Evolutionary conservation across 2,113 vertebrate species (phyloP), one percentile per base, ranked within the genome.

Genomic region (Andinoacara biseriatus): DNA sequence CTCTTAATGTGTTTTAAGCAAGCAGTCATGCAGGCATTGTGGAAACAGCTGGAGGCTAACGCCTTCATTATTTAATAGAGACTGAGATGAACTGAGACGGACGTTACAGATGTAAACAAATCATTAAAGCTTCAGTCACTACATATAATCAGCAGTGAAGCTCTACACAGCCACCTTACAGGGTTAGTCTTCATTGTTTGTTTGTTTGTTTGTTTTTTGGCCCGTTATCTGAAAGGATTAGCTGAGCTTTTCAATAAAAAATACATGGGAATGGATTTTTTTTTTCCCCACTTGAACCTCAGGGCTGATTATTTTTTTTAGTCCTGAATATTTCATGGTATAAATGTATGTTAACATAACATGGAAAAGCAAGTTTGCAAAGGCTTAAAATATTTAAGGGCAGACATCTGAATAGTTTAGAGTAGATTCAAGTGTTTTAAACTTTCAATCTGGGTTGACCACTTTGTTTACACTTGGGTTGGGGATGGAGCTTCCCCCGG

Each of bases 131-230:
- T 10, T 18, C 67, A 31, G 24, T 72, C n/a, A 31, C 26, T 54
- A 72, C 29, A 31, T 54, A 72, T 46, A 52, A 54, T 14, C 26
- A 54, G 46, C 2, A 26, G 31, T 0, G 17, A 4, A 29, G 46
- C 26, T 52, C 15, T 54, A 52, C 10, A 14, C 46, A 29, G 5
- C 46, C 26, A 72, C 67, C 46, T 54, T n/a, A 52, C 3, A 52
- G 67, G 3, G 6, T 52, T 31, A 18, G 26, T 52, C 18, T 72
- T 52, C 3, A 5, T 20, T 52, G 24, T 52, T 31, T 52, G 5
- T 1, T 24, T 0, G 35, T 8, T 7, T 6, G 7, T 9, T 0
- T n/a, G n/a, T n/a, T 24, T 38, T 62, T 31, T 31, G 29, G 26
- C 46, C 38, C 14, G 26, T 72, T 72, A 26, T 72, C 6, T 72